A percentile compares a stretch with the other conserved stretches of the same genome.
Conservation (phyloP, 2,113 vertebrate species). For the Marmota monax region DNA sequence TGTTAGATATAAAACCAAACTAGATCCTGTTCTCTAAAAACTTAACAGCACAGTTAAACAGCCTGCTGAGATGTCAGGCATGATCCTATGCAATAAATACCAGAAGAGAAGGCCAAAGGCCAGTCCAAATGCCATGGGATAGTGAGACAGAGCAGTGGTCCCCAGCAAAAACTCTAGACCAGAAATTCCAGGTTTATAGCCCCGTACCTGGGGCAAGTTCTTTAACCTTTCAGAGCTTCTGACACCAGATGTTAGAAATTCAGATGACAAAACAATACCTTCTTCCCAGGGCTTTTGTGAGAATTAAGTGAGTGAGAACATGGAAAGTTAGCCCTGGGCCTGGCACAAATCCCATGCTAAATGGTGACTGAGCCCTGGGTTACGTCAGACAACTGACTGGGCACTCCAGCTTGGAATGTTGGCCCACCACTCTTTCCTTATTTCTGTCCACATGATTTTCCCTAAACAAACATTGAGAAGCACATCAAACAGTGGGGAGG, state of each 20-base stretch:
- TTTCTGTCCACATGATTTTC: background rate
- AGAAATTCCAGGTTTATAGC: background rate
- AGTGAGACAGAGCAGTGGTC: background rate
- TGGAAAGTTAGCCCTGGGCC: background rate
- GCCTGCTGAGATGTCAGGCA: background rate
- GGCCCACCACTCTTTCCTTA: background rate
- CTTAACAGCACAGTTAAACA: background rate
- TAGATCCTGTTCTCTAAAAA: conserved; percentile 30
- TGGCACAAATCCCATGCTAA: background rate
- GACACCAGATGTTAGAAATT: background rate
- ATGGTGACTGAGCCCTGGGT: background rate
- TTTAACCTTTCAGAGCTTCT: background rate
- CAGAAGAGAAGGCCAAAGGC: background rate
- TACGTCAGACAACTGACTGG: fast-evolving
- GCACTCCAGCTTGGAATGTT: background rate
- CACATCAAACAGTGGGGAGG: background rate
- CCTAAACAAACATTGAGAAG: conserved; percentile 34
- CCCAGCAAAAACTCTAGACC: background rate
- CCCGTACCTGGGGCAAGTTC: background rate
- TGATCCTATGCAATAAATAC: background rate
- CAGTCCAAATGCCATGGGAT: background rate
- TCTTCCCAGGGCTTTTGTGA: background rate
- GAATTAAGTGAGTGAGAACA: background rate
- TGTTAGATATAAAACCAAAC: conserved; percentile 37
- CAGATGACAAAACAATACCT: background rate